Conservation (phyloP, 2,113 vertebrate species). For the Trachemys scripta region DNA sequence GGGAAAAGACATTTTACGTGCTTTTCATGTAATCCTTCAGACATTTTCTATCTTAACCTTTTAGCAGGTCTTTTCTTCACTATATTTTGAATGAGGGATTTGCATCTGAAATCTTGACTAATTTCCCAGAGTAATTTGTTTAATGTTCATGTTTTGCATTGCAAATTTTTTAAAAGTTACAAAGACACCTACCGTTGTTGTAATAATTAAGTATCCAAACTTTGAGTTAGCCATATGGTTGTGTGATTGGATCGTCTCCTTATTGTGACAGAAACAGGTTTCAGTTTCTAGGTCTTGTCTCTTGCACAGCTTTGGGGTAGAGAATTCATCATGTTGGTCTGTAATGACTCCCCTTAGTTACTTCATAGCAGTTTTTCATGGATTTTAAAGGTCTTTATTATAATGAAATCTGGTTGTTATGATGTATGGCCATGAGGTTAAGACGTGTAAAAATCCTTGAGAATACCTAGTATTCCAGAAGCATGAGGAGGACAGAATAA, state of each 20-base stretch:
- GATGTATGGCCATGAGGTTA: not conserved
- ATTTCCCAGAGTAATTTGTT: not conserved
- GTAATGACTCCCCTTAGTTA: no score
- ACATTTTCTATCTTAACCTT: not conserved
- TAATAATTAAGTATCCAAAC: not conserved
- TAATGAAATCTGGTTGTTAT: not conserved
- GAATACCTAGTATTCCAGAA: not conserved
- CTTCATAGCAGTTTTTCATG: no score
- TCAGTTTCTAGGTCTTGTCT: not conserved
- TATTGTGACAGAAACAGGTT: not conserved
- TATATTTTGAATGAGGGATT: not conserved
- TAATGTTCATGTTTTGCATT: not conserved
- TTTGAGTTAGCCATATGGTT: not conserved
- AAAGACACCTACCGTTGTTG: not conserved
- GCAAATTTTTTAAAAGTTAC: not conserved
- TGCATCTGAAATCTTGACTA: not conserved
- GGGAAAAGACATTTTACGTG: not conserved
- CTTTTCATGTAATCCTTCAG: fast-evolving
- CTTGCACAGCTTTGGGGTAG: not conserved
- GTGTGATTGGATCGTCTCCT: not conserved
- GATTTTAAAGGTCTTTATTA: not conserved
- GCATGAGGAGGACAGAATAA: not conserved
- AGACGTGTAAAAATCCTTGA: not conserved
- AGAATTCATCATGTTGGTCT: not conserved
- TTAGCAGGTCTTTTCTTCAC: not conserved